A percentile compares a stretch with the other conserved stretches of the same genome.
phyloP scores from a whole-genome alignment of 2,888 invertebrate genomes.

The Alviniconcha strummeri region DNA sequence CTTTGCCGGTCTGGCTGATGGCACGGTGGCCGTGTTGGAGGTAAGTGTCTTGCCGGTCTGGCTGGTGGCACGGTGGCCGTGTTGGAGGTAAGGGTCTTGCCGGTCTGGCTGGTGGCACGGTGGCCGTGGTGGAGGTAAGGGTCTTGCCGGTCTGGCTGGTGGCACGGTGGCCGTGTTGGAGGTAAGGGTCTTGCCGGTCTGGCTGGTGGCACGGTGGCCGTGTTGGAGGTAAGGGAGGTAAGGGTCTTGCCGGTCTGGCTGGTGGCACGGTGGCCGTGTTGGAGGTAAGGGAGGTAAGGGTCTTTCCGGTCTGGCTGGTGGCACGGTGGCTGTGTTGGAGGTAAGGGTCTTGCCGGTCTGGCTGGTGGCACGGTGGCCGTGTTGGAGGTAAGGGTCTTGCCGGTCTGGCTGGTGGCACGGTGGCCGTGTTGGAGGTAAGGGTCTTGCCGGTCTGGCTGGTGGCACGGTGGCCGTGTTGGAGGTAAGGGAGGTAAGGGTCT shows the following conservation, averaged over 20 bases:
- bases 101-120: too few species aligned
- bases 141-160: background rate
- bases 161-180: background rate
- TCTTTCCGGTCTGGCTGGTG: too few species aligned
- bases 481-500: conserved; percentile 53
- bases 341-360: conserved; percentile 73
- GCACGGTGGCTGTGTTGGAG: too few species aligned
- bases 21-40: conserved; percentile 76
- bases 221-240: background rate
- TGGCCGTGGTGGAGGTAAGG: too few species aligned
- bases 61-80: background rate
- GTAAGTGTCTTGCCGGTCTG: conserved; percentile 50
- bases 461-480: conserved; percentile 76
- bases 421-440: conserved; percentile 39
- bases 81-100: too few species aligned
- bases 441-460: conserved; percentile 73
- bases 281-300: conserved; percentile 66
- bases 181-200: background rate
- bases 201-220: background rate
- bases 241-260: conserved; percentile 71
- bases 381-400: conserved; percentile 68
- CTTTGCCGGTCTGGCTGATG: conserved; percentile 76
- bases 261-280: conserved; percentile 76
- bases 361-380: conserved; percentile 77
- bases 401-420: background rate